These are phyloP conservation scores for Gonioctena quinquepunctata DNA, from an alignment of 1,140 invertebrate genomes.

Conservation along the genomic window DNA sequence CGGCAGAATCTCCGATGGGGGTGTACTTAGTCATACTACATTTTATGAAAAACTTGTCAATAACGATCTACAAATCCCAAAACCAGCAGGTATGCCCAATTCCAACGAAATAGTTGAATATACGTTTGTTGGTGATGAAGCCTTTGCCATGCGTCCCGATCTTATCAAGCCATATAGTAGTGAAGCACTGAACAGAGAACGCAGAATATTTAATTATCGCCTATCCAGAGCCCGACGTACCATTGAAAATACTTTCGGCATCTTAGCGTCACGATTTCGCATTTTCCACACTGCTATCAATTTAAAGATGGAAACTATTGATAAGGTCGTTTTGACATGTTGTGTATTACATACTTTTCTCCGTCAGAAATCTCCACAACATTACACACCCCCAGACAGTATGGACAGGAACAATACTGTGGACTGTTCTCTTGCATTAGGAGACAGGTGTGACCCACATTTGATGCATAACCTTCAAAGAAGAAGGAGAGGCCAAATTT, in stretches of 20 bases:
- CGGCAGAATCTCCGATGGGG: constrained; percentile 46
- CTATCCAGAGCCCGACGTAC: constrained; percentile 40
- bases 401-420: constrained; percentile 22
- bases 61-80: constrained; percentile 24
- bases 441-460: constrained; percentile 5
- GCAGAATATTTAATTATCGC: constrained; percentile 37
- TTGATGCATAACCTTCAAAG: constrained; percentile 13
- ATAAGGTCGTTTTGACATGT: constrained; percentile 24
- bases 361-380: not conserved
- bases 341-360: constrained; percentile 26
- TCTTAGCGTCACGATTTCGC: constrained; percentile 50
- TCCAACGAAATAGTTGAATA: not conserved
- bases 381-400: constrained; percentile 14
- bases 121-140: constrained; percentile 53
- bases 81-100: not conserved
- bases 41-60: constrained; percentile 30
- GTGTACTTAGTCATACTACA: constrained; percentile 42
- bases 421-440: constrained; percentile 14
- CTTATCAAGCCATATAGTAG: constrained; percentile 57
- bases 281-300: constrained; percentile 42
- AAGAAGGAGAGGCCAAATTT: constrained; percentile 7
- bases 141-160: constrained; percentile 55
- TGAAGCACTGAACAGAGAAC: constrained; percentile 34
- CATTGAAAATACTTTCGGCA: constrained; percentile 59
- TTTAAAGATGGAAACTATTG: constrained; percentile 16